A percentile compares a stretch with the other conserved stretches of the same genome.
phyloP scores from a whole-genome alignment of 1,140 invertebrate genomes.

The Octopus sinensis region DNA sequence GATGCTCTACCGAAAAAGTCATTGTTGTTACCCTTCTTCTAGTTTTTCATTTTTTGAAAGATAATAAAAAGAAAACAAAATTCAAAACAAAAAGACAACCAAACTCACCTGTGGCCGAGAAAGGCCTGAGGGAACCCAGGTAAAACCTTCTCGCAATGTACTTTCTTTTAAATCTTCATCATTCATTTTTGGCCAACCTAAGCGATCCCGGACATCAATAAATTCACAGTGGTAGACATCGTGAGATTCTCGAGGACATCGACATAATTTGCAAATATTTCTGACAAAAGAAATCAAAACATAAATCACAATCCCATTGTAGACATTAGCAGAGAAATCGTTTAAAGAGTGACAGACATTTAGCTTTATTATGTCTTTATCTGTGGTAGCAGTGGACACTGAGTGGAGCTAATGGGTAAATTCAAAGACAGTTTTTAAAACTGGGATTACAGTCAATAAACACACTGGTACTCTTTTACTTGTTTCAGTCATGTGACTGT shows the following conservation, averaged over 20 bases:
- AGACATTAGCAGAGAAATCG: too few relatives aligned
- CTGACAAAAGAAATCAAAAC: conserved; percentile 58
- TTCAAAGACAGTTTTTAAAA: too few relatives aligned
- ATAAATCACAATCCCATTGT: too few relatives aligned
- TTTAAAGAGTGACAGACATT: too few relatives aligned
- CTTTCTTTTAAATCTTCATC: conserved; percentile 45
- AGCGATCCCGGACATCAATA: conserved; percentile 74
- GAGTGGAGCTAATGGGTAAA: too few relatives aligned
- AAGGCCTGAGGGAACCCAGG: conserved; percentile 92
- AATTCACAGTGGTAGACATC: conserved; percentile 86
- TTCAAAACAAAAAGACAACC: background rate
- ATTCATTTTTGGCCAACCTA: conserved; percentile 69
- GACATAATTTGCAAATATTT: conserved; percentile 83
- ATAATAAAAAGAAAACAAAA: background rate
- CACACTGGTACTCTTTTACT: too few relatives aligned
- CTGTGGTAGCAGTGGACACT: too few relatives aligned
- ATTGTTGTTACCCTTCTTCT: too few relatives aligned
- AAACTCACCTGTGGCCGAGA: conserved; percentile 70
- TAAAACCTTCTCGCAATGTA: conserved; percentile 78
- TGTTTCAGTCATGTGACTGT: too few relatives aligned
- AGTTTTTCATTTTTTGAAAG: background rate
- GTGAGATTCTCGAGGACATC: conserved; percentile 79
- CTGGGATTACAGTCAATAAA: too few relatives aligned
- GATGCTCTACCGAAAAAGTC: too few relatives aligned
- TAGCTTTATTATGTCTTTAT: too few relatives aligned